phyloP scores from a whole-genome alignment of 2,113 vertebrate species.

The Microcebus griseorufus region DNA sequence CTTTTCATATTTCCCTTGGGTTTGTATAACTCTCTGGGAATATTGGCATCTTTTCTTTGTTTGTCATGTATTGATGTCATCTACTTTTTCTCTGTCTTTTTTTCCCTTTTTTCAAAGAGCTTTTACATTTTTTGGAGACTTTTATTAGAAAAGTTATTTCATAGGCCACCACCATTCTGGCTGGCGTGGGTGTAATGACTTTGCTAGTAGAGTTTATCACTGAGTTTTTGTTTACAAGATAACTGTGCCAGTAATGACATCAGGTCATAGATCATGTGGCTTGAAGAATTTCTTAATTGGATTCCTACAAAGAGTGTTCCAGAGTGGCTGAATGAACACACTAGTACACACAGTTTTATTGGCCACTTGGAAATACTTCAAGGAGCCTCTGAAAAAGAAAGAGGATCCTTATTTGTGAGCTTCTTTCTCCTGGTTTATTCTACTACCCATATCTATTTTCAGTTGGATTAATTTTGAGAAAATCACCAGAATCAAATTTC shows the following conservation, averaged over 20 bases:
- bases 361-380: constrained; percentile 44
- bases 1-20: neutral
- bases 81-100: neutral
- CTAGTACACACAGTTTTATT: neutral
- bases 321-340: neutral
- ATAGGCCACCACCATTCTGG: neutral
- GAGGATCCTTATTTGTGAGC: neutral
- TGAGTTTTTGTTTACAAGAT: constrained; percentile 53
- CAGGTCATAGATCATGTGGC: neutral
- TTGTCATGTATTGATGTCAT: neutral
- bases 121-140: neutral
- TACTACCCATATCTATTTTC: neutral
- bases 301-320: constrained; percentile 36
- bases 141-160: neutral
- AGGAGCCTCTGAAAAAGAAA: neutral
- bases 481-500: neutral
- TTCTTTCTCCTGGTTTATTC: neutral
- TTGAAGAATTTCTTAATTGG: constrained; percentile 55
- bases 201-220: neutral
- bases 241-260: constrained; percentile 56
- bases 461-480: neutral
- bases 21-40: neutral
- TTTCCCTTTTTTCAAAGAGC: neutral
- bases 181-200: neutral
- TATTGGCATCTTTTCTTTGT: neutral